Percentiles rank a stretch among this genome's conserved stretches.
Evolutionary conservation across 2,888 invertebrate genomes (phyloP).

Genomic region (Anticlea derivata): DNA sequence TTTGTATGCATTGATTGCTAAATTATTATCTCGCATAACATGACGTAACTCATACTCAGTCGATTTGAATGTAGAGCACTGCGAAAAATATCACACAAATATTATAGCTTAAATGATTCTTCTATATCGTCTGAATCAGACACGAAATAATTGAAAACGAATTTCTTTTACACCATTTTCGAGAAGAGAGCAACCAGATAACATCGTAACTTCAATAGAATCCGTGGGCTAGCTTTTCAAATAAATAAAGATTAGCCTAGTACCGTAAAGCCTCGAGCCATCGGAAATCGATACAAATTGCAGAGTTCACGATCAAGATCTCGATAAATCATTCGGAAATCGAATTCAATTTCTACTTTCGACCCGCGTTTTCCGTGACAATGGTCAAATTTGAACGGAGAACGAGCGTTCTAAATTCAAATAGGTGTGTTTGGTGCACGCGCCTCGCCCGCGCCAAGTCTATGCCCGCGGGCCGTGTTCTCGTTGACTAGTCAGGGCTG

Average conservation of each 20-base stretch:
- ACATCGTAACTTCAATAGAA: slow-evolving; percentile 16
- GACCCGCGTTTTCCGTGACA: slow-evolving; percentile 59
- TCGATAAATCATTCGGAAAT: slow-evolving; percentile 38
- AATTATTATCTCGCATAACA: too few species aligned
- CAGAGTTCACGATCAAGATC: slow-evolving; percentile 36
- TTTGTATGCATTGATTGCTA: too few species aligned
- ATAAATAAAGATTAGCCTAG: slow-evolving; percentile 27
- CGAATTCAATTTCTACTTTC: slow-evolving; percentile 39
- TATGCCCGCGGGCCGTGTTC: slow-evolving; percentile 52
- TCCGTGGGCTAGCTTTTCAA: slow-evolving; percentile 25
- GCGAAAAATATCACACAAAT: too few species aligned
- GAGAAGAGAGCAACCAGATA: slow-evolving; percentile 12
- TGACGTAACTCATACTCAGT: too few species aligned
- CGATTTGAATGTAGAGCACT: not conserved
- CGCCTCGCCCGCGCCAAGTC: slow-evolving; percentile 45
- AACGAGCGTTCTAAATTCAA: slow-evolving; percentile 60
- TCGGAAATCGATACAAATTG: slow-evolving; percentile 32
- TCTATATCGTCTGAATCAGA: not conserved
- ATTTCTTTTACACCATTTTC: not conserved
- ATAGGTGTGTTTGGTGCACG: slow-evolving; percentile 61
- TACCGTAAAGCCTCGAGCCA: slow-evolving; percentile 19
- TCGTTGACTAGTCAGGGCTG: slow-evolving; percentile 41
- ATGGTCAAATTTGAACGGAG: slow-evolving; percentile 61
- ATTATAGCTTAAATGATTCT: too few species aligned
- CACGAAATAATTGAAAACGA: not conserved